These are phyloP conservation scores for Perdita meconis DNA, from an alignment of 2,888 invertebrate species.

Conservation along the genomic window DNA sequence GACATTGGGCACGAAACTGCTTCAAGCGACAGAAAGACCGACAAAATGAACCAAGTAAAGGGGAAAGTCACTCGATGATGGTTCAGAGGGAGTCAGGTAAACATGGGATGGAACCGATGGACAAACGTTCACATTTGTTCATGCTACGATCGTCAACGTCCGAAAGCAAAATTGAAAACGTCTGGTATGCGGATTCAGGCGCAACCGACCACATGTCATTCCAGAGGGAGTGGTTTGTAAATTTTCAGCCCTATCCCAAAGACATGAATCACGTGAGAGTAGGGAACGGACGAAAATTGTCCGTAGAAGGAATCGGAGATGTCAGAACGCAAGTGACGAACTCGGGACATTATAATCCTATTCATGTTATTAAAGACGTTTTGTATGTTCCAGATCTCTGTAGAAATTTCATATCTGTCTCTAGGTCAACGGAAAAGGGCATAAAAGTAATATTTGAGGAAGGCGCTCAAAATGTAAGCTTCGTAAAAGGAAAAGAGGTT, in stretches of 20 bases:
- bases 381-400: neutral
- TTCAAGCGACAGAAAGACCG: neutral
- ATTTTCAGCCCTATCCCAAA: neutral
- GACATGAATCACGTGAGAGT: neutral
- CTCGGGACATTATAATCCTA: neutral
- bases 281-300: neutral
- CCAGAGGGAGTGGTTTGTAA: neutral
- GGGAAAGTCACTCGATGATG: neutral
- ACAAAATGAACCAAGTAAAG: neutral
- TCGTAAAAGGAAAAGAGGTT: neutral
- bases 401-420: conserved; percentile 7
- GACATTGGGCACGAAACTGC: neutral
- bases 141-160: neutral
- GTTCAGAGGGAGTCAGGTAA: neutral
- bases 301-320: neutral
- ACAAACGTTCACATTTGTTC: neutral
- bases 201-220: neutral
- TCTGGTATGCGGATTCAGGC: neutral
- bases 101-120: neutral
- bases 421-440: neutral
- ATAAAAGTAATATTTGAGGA: neutral
- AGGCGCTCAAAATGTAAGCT: neutral
- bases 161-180: neutral
- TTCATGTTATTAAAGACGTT: neutral
- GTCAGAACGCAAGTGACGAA: neutral